Conservation (phyloP, 2,888 invertebrate genomes). For the Cordilura impudica region DNA sequence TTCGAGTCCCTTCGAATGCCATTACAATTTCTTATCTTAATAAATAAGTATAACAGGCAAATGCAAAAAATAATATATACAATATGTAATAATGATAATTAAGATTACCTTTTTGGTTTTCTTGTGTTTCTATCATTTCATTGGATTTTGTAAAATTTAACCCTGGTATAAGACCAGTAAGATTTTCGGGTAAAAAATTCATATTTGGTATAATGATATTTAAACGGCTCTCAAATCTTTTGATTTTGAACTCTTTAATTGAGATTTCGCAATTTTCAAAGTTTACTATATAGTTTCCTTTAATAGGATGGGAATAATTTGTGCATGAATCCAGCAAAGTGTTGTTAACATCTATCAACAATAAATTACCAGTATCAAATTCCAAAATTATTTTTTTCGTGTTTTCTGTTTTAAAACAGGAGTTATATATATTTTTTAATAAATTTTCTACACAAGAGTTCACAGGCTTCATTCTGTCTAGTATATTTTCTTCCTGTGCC, state of each 20-base stretch:
- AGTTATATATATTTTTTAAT: background rate
- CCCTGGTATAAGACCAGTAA: slow-evolving; percentile 10
- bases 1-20: slow-evolving; percentile 29
- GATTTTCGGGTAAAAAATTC: slow-evolving; percentile 17
- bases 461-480: background rate
- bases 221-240: slow-evolving; percentile 7
- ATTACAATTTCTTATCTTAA: slow-evolving; percentile 1
- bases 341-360: background rate
- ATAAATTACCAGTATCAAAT: background rate
- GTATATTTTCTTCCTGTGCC: background rate
- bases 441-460: no score
- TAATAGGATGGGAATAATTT: background rate
- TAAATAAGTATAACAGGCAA: slow-evolving; percentile 15
- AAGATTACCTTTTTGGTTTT: background rate
- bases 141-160: slow-evolving; percentile 8
- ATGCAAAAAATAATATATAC: background rate
- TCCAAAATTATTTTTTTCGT: background rate
- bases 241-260: slow-evolving; percentile 15
- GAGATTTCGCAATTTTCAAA: slow-evolving; percentile 22
- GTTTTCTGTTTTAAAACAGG: background rate
- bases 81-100: slow-evolving; percentile 25
- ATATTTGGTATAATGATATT: slow-evolving; percentile 32
- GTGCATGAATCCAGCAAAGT: background rate
- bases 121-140: background rate
- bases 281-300: background rate